These are phyloP conservation scores for Oncorhynchus clarkii DNA, from an alignment of 2,113 vertebrate species.

Conservation along the genomic window DNA sequence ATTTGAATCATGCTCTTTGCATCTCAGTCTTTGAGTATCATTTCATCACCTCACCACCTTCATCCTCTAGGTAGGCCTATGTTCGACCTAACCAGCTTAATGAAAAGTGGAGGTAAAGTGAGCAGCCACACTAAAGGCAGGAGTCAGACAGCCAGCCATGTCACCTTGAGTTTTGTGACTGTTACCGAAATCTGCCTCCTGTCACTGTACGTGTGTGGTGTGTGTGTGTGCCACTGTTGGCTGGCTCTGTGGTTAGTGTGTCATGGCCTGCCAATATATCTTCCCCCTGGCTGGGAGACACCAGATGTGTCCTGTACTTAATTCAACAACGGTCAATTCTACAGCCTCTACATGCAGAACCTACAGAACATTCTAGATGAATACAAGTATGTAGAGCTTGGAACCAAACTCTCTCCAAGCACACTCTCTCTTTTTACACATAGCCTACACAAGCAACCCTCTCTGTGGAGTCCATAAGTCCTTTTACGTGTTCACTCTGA, in stretches of 20 bases:
- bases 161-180: conserved; percentile 64
- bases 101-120: conserved; percentile 40
- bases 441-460: too few relatives aligned
- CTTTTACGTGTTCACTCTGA: not conserved
- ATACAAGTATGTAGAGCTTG: too few relatives aligned
- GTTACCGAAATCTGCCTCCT: conserved; percentile 63
- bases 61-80: too few relatives aligned
- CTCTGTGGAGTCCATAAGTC: too few relatives aligned
- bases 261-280: conserved; percentile 50
- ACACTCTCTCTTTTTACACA: too few relatives aligned
- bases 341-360: conserved; percentile 41
- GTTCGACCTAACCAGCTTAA: conserved; percentile 31
- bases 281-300: conserved; percentile 31
- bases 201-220: conserved; percentile 39
- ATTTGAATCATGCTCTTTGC: too few relatives aligned
- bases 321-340: conserved; percentile 55
- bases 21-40: too few relatives aligned
- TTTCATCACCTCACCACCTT: too few relatives aligned
- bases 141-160: conserved; percentile 28
- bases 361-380: conserved; percentile 30
- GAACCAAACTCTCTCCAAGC: too few relatives aligned
- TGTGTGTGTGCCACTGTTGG: conserved; percentile 45
- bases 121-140: conserved; percentile 24
- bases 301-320: conserved; percentile 56
- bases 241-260: conserved; percentile 27